Base-by-base conservation (phyloP, 2,113 vertebrate genomes). In the Tympanuchus pallidicinctus region DNA sequence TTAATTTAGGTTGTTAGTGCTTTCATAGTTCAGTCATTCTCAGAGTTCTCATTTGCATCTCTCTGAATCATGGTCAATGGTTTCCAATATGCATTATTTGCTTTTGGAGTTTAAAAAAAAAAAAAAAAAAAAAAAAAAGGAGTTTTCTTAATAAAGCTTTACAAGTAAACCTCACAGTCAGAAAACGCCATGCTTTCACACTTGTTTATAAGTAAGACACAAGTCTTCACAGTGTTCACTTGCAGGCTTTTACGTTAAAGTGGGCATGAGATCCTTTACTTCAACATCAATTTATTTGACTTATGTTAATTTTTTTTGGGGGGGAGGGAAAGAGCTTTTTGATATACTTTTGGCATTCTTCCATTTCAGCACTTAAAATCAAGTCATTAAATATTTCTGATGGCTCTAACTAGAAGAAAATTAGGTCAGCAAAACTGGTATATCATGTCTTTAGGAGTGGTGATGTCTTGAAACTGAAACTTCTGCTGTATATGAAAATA, bases 351-450 rank as follows among this genome's bases (percentile, higher is more conserved):
- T 82, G 78, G 38, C 34, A 2, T 66, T 24, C 38, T 88, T 93
- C 75, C 76, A 69, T 59, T 94, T 89, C 64, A 74, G 56, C 50
- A 67, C 64, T 95, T 90, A 63, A 85, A 89, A 83, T 86, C 4
- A 32, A 85, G 36, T 70, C 69, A 91, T 93, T 91, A 88, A 91
- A 93, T 89, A 75, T 91, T 94, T 93, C 88, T 86, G 60, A 86
- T 86, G 52, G 72, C 63, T 93, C 45, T 83, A 73, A 82, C 60
- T 74, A 88, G 73, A 50, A 32, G 73, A 86, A 88, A 95, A 92
- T 43, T 63, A 83, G 77, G 65, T 74, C 73, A 92, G 57, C 61
- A 72, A 83, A 86, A 74, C 66, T 5, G 0, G 73, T 70, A 89
- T 89, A 91, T 93, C 32, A 52, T 75, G 86, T 72, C 25, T 2